Evolutionary conservation across 2,113 vertebrate genomes (phyloP).

Genomic region (Conger conger): DNA sequence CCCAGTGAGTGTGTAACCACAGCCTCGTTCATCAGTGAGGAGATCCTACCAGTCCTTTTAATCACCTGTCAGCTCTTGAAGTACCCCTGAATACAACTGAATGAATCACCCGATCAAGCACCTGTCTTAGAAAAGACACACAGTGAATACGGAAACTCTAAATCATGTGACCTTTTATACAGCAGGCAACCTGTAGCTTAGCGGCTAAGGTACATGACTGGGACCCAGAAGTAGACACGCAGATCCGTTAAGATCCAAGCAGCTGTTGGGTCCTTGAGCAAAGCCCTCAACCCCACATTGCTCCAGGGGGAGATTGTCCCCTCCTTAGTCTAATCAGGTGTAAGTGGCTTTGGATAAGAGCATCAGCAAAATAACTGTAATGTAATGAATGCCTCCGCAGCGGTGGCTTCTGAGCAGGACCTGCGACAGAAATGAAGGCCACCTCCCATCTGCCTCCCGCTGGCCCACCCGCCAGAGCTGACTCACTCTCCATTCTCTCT

Average conservation of each 20-base stretch:
- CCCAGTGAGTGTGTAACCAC: neutral
- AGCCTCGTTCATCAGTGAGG: neutral
- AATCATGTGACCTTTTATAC: neutral
- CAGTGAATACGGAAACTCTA: neutral
- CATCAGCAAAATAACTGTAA: too few relatives aligned
- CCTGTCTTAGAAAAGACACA: neutral
- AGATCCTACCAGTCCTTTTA: neutral
- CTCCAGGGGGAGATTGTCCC: too few relatives aligned
- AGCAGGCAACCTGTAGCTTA: too few relatives aligned
- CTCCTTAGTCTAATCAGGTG: too few relatives aligned
- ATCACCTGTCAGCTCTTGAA: neutral
- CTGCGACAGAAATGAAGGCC: neutral
- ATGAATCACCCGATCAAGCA: neutral
- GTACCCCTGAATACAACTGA: neutral
- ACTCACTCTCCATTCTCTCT: neutral
- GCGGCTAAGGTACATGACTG: too few relatives aligned
- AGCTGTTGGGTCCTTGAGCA: too few relatives aligned
- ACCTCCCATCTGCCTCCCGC: neutral
- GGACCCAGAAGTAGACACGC: too few relatives aligned
- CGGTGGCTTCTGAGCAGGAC: neutral
- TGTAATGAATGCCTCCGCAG: neutral
- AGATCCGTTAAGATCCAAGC: too few relatives aligned
- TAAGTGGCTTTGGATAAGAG: too few relatives aligned
- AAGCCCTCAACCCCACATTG: too few relatives aligned
- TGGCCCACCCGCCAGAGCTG: neutral